phyloP scores from a whole-genome alignment of 2,113 vertebrate genomes.

The Cochlearius cochlearius region DNA sequence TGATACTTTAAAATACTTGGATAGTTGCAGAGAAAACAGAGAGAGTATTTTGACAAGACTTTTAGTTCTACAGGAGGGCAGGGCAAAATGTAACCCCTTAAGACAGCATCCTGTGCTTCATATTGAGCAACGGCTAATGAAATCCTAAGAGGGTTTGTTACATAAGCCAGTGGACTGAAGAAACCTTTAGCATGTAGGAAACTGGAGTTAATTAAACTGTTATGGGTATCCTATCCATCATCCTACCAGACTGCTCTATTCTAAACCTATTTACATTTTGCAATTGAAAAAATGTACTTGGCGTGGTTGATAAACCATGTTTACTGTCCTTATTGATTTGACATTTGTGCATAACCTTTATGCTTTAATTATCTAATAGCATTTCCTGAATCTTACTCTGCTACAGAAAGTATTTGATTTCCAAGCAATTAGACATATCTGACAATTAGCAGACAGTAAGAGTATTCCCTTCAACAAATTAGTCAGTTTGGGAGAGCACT shows the following conservation, averaged over 20 bases:
- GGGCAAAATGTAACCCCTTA: conserved; percentile 7
- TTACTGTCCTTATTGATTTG: conserved; percentile 74
- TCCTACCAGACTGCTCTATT: conserved; percentile 8
- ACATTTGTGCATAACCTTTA: conserved; percentile 72
- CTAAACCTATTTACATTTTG: conserved; percentile 72
- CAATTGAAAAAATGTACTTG: conserved; percentile 61
- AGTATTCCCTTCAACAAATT: conserved; percentile 63
- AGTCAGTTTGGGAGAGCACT: conserved; percentile 45
- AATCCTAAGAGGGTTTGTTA: conserved; percentile 75
- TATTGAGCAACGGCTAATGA: conserved; percentile 54
- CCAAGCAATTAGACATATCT: conserved; percentile 51
- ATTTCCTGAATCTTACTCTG: conserved; percentile 55
- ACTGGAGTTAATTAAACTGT: conserved; percentile 78
- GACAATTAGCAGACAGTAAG: conserved; percentile 39
- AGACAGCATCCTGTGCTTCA: neutral
- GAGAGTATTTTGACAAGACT: conserved; percentile 39
- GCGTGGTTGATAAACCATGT: conserved; percentile 65
- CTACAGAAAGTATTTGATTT: conserved; percentile 58
- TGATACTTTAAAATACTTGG: conserved; percentile 36
- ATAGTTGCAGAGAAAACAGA: conserved; percentile 40
- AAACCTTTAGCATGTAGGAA: conserved; percentile 74
- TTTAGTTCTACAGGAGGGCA: neutral
- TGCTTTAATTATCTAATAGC: conserved; percentile 72
- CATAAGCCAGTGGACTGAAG: conserved; percentile 72
- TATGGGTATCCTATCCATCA: conserved; percentile 71